A percentile compares a stretch with the other conserved stretches of the same genome.
phyloP scores from a whole-genome alignment of 2,113 vertebrate species.

The Mustela nigripes region DNA sequence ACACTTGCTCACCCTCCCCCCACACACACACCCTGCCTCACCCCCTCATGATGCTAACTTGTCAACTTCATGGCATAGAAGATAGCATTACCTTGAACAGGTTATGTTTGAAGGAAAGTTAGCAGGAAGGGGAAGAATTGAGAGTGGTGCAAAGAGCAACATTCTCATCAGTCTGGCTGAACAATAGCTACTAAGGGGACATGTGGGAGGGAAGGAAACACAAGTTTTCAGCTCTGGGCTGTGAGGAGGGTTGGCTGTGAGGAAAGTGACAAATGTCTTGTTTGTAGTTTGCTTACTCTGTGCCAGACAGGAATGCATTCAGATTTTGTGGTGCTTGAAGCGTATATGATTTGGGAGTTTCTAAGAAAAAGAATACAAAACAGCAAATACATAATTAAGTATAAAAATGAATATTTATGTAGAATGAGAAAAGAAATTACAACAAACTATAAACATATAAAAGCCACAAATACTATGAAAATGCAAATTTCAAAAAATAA shows the following conservation, averaged over 20 bases:
- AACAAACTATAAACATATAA: neutral
- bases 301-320: neutral
- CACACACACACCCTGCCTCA: too few relatives aligned
- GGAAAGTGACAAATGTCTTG: neutral
- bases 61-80: neutral
- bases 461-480: neutral
- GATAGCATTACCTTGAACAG: neutral
- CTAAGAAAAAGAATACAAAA: neutral
- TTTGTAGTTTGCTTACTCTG: neutral
- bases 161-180: neutral
- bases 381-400: neutral
- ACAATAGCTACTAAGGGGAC: too few relatives aligned
- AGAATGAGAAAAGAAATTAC: neutral
- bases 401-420: neutral
- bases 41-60: neutral
- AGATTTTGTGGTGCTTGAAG: neutral
- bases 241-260: neutral
- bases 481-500: neutral
- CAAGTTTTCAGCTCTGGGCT: neutral
- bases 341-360: neutral
- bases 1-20: neutral
- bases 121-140: neutral
- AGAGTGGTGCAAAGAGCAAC: neutral
- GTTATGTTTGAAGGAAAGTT: neutral
- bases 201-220: neutral